These are phyloP conservation scores for Pocota personata DNA, from an alignment of 2,888 invertebrate species.

Conservation along the genomic window DNA sequence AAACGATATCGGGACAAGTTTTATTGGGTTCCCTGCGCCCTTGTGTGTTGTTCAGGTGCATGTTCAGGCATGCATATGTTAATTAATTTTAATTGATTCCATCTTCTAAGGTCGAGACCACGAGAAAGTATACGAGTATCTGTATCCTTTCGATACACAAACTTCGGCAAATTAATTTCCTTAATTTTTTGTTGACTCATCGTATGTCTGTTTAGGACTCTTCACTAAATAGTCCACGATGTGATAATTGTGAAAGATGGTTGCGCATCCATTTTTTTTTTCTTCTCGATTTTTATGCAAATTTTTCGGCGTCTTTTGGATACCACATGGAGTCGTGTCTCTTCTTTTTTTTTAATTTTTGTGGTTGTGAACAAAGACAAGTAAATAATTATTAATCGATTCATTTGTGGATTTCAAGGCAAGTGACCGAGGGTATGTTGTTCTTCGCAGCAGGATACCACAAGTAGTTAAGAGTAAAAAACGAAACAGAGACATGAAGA, in stretches of 20 bases:
- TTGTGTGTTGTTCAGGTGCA: constrained; percentile 65
- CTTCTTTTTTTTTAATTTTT: constrained; percentile 5
- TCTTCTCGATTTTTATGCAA: constrained; percentile 45
- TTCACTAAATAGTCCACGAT: constrained; percentile 31
- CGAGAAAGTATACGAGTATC: constrained; percentile 43
- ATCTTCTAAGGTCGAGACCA: constrained; percentile 45
- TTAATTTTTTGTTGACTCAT: constrained; percentile 18
- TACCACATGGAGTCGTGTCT: not conserved
- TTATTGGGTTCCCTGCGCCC: constrained; percentile 29
- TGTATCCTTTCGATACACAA: constrained; percentile 46
- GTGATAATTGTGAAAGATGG: constrained; percentile 59
- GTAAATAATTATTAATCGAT: constrained; percentile 72
- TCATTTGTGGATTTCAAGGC: constrained; percentile 64
- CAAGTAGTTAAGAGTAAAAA: constrained; percentile 13
- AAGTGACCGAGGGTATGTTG: constrained; percentile 22
- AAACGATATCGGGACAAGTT: constrained; percentile 43
- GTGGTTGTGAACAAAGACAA: constrained; percentile 44
- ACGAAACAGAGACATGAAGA: not conserved
- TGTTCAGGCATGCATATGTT: constrained; percentile 75
- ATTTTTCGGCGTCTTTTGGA: constrained; percentile 51
- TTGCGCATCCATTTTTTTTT: not conserved
- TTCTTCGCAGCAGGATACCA: constrained; percentile 57
- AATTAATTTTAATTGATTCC: constrained; percentile 77
- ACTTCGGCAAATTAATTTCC: constrained; percentile 18
- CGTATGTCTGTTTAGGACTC: constrained; percentile 16